Conservation (phyloP, 2,888 invertebrate genomes). For the Sylvicola cinctus region DNA sequence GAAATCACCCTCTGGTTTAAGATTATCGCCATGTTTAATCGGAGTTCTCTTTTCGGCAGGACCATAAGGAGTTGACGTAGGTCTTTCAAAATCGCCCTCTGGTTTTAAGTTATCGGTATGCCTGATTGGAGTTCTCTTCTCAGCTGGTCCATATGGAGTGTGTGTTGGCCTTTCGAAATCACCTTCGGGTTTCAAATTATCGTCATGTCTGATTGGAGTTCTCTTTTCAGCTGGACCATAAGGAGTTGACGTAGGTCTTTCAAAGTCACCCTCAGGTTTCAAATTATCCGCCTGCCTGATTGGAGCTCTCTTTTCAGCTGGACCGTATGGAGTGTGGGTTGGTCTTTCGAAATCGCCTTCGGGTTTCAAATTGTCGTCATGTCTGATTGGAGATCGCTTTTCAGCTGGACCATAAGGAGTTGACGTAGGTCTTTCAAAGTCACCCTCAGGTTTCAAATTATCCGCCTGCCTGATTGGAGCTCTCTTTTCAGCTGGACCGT, state of each 20-base stretch:
- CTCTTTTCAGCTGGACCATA: constrained; percentile 7
- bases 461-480: constrained; percentile 25
- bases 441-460: constrained; percentile 34
- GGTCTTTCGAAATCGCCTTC: constrained; percentile 51
- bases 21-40: constrained; percentile 30
- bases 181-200: constrained; percentile 48
- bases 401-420: constrained; percentile 27
- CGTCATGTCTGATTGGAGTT: constrained; percentile 33
- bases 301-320: constrained; percentile 35
- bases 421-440: constrained; percentile 23
- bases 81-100: constrained; percentile 49
- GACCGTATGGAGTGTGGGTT: constrained; percentile 17
- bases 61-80: constrained; percentile 17
- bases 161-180: constrained; percentile 22
- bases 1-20: constrained; percentile 37
- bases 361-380: constrained; percentile 39
- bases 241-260: constrained; percentile 21
- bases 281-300: constrained; percentile 31
- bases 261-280: constrained; percentile 35
- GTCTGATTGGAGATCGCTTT: constrained; percentile 31
- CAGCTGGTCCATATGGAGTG: constrained; percentile 25
- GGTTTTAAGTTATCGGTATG: constrained; percentile 40
- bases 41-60: constrained; percentile 35
- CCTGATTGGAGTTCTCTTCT: constrained; percentile 33
- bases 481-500: constrained; percentile 24